A percentile compares a stretch with the other conserved stretches of the same genome.
These are phyloP conservation scores for Gryllus longicercus DNA, from an alignment of 2,888 invertebrate species.

Conservation along the genomic window DNA sequence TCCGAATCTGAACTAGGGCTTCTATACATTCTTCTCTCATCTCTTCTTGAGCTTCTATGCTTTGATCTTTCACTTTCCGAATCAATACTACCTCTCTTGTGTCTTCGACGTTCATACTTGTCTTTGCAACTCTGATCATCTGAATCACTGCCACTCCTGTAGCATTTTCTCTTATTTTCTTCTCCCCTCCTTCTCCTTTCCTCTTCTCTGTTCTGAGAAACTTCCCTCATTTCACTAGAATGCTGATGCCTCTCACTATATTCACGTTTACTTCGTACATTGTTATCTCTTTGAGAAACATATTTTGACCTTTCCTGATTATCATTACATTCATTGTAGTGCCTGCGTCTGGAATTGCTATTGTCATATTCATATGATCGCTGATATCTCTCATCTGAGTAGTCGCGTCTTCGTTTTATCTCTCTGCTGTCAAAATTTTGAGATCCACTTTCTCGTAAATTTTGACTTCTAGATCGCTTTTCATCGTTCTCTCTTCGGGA, in stretches of 20 bases:
- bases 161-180: constrained; percentile 20
- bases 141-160: constrained; percentile 26
- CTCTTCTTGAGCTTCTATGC: background rate
- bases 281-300: constrained; percentile 32
- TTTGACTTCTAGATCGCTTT: too few relatives aligned
- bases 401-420: background rate
- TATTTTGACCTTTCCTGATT: background rate
- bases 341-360: background rate
- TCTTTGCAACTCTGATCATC: constrained; percentile 19
- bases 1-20: background rate
- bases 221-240: constrained; percentile 29
- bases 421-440: constrained; percentile 2
- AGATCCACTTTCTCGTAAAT: background rate
- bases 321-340: constrained; percentile 4
- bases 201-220: constrained; percentile 29
- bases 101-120: background rate
- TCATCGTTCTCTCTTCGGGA: background rate
- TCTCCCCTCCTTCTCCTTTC: background rate
- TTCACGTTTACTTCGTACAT: background rate
- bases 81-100: background rate
- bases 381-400: background rate
- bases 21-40: background rate
- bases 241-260: background rate
- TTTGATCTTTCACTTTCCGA: background rate
- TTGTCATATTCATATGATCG: background rate